These are phyloP conservation scores for Spongilla lacustris DNA, from an alignment of 37 sponge, comb jelly and placozoan species.

Conservation along the genomic window DNA sequence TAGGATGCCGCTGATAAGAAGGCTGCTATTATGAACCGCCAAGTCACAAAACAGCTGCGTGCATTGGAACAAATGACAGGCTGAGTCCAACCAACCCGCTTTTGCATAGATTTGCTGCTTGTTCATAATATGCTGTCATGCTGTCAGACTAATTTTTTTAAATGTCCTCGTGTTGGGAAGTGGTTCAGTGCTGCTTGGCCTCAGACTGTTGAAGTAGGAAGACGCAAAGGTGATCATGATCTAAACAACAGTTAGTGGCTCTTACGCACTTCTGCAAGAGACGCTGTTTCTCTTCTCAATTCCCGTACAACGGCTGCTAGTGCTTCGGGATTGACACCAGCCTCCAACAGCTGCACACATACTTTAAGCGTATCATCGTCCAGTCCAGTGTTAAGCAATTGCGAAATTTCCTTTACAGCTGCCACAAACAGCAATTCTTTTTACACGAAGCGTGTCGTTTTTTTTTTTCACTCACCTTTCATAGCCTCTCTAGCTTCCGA, in stretches of 20 bases:
- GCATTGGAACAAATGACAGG: conserved; percentile 12
- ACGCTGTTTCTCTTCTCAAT: conserved; percentile 81
- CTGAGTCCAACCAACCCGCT: neutral
- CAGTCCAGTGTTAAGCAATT: conserved; percentile 89
- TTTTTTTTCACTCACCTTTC: conserved; percentile 45
- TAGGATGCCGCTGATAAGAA: conserved; percentile 53
- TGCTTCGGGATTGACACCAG: conserved; percentile 94
- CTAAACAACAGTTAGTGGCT: neutral
- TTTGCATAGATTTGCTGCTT: neutral
- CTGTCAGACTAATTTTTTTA: too few species aligned
- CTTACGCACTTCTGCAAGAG: conserved; percentile 10
- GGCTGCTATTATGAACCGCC: conserved; percentile 33
- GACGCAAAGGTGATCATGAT: neutral
- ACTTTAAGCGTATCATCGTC: conserved; percentile 80
- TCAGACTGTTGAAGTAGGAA: neutral
- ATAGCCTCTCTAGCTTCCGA: conserved; percentile 72
- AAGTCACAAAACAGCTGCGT: conserved; percentile 12
- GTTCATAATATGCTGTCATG: neutral
- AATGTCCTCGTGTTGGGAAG: neutral
- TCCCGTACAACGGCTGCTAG: conserved; percentile 83
- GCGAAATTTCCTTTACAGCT: conserved; percentile 90
- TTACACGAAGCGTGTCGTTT: neutral
- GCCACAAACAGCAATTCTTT: neutral
- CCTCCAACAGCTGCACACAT: conserved; percentile 90
- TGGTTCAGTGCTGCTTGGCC: neutral